Conservation (phyloP, 2,113 vertebrate species). For the Burhinus bistriatus region DNA sequence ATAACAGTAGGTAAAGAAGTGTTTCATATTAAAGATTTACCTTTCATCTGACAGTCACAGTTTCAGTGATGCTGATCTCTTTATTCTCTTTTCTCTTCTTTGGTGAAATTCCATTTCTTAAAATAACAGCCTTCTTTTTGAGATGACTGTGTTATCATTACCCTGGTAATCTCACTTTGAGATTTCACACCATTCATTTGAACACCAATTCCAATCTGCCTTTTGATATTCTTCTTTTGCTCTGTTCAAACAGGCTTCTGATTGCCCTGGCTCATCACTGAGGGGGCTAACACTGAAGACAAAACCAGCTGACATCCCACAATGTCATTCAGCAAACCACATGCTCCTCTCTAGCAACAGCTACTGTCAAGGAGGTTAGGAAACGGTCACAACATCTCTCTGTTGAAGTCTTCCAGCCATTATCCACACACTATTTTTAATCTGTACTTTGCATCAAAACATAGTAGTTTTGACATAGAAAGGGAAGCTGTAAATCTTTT, state of each 20-base stretch:
- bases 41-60: conserved; percentile 46
- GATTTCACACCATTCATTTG: conserved; percentile 66
- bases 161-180: conserved; percentile 65
- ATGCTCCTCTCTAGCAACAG: neutral
- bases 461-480: neutral
- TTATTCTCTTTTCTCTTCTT: conserved; percentile 35
- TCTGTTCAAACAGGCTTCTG: conserved; percentile 60
- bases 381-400: neutral
- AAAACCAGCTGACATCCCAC: conserved; percentile 2
- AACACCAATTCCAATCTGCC: conserved; percentile 53
- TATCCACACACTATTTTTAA: conserved; percentile 13
- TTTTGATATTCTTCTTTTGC: conserved; percentile 67
- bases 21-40: conserved; percentile 52
- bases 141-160: conserved; percentile 51
- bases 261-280: conserved; percentile 47
- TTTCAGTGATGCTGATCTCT: conserved; percentile 48
- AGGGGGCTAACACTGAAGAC: neutral
- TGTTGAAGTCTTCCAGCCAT: conserved; percentile 28
- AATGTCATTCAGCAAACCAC: neutral
- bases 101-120: conserved; percentile 62
- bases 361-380: neutral
- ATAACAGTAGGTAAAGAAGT: conserved; percentile 22
- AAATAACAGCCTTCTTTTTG: conserved; percentile 59
- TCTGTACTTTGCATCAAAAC: neutral
- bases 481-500: neutral